Evolutionary conservation across 2,113 vertebrate genomes (phyloP).

Genomic region (Ameiurus melas): DNA sequence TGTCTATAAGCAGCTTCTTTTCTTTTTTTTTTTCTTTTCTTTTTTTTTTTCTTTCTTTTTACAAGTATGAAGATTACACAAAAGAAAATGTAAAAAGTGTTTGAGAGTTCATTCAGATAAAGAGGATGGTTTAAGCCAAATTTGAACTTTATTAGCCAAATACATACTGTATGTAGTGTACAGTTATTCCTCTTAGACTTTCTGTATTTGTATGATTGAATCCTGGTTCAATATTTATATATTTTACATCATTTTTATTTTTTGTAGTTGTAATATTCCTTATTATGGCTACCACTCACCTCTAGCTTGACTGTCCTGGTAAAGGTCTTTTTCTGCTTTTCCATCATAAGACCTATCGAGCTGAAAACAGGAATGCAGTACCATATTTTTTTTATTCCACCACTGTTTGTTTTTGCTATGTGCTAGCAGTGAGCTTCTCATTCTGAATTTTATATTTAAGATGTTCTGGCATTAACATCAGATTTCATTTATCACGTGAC

Average conservation of each 20-base stretch:
- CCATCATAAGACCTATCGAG: not conserved
- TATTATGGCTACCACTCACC: not conserved
- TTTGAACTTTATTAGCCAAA: not conserved
- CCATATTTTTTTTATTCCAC: not conserved
- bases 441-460: too few relatives aligned
- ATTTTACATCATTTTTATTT: not conserved
- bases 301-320: not conserved
- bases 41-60: not conserved
- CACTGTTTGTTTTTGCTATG: not conserved
- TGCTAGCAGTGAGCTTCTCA: too few relatives aligned
- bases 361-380: not conserved
- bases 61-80: constrained; percentile 9
- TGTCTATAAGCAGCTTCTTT: not conserved
- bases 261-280: not conserved
- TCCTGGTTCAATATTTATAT: not conserved
- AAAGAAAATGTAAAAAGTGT: constrained; percentile 35
- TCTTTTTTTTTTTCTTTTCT: not conserved
- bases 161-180: not conserved
- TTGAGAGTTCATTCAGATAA: constrained; percentile 37
- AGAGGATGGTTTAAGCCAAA: not conserved
- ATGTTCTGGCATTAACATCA: too few relatives aligned
- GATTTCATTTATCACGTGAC: too few relatives aligned
- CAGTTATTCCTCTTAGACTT: not conserved
- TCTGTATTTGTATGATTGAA: not conserved
- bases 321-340: not conserved